Conservation (phyloP, 1,140 invertebrate genomes). For the Leucophenga varia region DNA sequence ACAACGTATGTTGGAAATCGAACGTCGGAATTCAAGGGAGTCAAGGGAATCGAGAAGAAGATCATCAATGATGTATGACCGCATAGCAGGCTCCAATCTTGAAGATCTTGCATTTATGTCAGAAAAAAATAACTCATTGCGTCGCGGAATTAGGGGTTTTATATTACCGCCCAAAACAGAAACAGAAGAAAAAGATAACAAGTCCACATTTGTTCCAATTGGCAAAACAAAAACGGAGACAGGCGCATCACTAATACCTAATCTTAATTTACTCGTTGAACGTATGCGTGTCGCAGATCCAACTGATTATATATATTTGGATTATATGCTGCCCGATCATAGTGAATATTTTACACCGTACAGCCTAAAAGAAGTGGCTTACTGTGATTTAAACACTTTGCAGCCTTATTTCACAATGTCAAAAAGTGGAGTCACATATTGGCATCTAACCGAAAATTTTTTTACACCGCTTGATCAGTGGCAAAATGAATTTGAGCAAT, state of each 20-base stretch:
- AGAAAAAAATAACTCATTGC: too few relatives aligned
- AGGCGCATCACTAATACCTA: conserved; percentile 44
- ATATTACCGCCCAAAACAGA: too few relatives aligned
- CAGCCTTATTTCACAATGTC: conserved; percentile 70
- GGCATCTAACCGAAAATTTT: conserved; percentile 63
- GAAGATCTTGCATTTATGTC: too few relatives aligned
- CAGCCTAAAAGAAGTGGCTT: conserved; percentile 65
- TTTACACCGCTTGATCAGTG: conserved; percentile 70
- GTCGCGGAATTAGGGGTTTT: too few relatives aligned
- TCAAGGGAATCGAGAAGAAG: too few relatives aligned
- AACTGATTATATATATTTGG: conserved; percentile 67
- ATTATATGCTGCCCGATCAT: conserved; percentile 66
- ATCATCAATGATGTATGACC: too few relatives aligned
- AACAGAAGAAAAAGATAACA: too few relatives aligned
- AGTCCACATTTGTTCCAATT: too few relatives aligned
- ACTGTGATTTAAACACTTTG: conserved; percentile 62
- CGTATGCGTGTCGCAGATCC: conserved; percentile 49
- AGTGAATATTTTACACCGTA: conserved; percentile 73
- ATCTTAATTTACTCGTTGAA: conserved; percentile 34
- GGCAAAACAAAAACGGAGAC: too few relatives aligned
- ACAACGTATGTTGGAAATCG: too few relatives aligned
- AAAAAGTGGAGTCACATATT: conserved; percentile 69
- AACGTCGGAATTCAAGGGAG: too few relatives aligned
- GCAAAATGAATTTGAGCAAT: conserved; percentile 71
- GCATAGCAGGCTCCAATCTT: too few relatives aligned